These are phyloP conservation scores for Parazoanthus darwini DNA, from an alignment of 92 coral and sea anemone genomes.

Conservation along the genomic window DNA sequence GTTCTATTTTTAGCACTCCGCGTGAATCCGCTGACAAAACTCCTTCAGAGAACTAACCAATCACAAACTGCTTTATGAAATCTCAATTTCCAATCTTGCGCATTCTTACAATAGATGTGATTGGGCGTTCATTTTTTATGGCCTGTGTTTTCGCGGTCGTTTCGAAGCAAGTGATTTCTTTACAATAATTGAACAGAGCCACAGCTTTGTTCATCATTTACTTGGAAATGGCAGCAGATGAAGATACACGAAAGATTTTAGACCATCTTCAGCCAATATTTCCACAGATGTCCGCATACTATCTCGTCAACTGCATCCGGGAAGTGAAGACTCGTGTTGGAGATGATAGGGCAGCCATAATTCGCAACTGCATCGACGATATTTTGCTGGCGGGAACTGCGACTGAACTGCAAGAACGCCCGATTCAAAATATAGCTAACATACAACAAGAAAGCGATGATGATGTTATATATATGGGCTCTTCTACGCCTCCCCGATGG, in stretches of 20 bases:
- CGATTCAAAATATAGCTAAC: not conserved
- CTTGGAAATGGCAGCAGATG: conserved; percentile 40
- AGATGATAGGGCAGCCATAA: conserved; percentile 58
- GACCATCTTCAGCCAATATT: conserved; percentile 80
- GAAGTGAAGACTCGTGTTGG: conserved; percentile 69
- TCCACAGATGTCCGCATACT: conserved; percentile 68
- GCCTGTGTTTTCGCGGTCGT: not conserved
- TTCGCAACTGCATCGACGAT: conserved; percentile 63
- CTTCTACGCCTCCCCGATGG: conserved; percentile 29
- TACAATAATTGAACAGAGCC: conserved; percentile 11
- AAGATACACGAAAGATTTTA: conserved; percentile 53
- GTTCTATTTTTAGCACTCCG: conserved; percentile 61
- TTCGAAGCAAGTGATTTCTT: not conserved
- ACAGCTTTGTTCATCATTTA: not conserved
- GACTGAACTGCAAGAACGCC: conserved; percentile 10
- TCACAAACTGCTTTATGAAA: conserved; percentile 2
- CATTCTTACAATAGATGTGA: conserved; percentile 27
- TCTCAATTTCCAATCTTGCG: not conserved
- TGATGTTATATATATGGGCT: conserved; percentile 58
- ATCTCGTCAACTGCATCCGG: conserved; percentile 58
- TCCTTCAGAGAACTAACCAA: not conserved
- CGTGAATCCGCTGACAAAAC: conserved; percentile 42
- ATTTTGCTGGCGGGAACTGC: conserved; percentile 47
- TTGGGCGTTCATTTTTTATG: conserved; percentile 37
- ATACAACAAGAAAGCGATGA: conserved; percentile 48